Evolutionary conservation across 2,888 invertebrate genomes (phyloP).

Genomic region (Anticlea derivata): DNA sequence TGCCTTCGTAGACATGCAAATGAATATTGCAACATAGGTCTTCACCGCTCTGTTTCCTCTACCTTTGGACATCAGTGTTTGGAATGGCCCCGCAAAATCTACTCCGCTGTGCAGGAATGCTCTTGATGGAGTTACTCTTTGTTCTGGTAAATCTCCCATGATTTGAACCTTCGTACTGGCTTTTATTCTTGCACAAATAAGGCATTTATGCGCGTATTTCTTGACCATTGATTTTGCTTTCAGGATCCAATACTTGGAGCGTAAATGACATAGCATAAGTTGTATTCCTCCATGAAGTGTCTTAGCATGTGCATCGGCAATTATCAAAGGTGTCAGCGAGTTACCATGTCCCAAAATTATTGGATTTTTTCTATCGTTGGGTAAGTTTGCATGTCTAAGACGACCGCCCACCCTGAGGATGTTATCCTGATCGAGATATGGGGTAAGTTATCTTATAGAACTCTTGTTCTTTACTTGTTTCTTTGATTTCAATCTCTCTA

Average conservation of each 20-base stretch:
- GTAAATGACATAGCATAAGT: slow-evolving; percentile 28
- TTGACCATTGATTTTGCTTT: slow-evolving; percentile 11
- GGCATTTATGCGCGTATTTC: slow-evolving; percentile 26
- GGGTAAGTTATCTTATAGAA: slow-evolving; percentile 7
- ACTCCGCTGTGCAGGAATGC: slow-evolving; percentile 37
- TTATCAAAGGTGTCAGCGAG: too few species aligned
- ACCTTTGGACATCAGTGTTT: slow-evolving; percentile 32
- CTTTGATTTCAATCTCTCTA: neutral
- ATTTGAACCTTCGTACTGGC: slow-evolving; percentile 32
- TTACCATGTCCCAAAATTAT: too few species aligned
- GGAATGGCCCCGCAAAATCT: slow-evolving; percentile 39
- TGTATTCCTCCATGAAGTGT: slow-evolving; percentile 38
- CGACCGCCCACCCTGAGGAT: neutral
- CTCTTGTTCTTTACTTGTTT: too few species aligned
- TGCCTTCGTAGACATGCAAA: slow-evolving; percentile 39
- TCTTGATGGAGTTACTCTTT: slow-evolving; percentile 33
- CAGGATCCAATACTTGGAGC: slow-evolving; percentile 29
- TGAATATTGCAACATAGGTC: slow-evolving; percentile 40
- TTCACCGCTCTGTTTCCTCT: slow-evolving; percentile 36
- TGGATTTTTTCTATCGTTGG: slow-evolving; percentile 23
- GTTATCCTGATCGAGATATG: neutral
- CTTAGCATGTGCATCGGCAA: slow-evolving; percentile 27
- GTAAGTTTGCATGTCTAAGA: slow-evolving; percentile 16
- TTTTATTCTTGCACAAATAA: slow-evolving; percentile 32
- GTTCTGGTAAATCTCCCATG: slow-evolving; percentile 40